A percentile compares a stretch with the other conserved stretches of the same genome.
phyloP scores from a whole-genome alignment of 2,113 vertebrate genomes.

The Cynoglossus semilaevis region DNA sequence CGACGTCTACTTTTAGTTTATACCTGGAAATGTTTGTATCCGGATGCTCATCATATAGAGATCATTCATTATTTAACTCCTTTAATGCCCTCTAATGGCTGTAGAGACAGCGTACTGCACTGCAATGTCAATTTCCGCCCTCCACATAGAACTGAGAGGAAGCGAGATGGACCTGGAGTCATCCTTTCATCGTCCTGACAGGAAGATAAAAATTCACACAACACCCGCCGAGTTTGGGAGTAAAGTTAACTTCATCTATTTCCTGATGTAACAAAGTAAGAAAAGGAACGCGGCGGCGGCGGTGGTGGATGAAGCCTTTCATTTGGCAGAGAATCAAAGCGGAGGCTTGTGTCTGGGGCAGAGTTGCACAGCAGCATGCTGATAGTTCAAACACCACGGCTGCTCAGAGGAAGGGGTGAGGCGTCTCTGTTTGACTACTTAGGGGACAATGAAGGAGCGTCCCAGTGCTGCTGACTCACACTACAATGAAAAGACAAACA shows the following conservation, averaged over 20 bases:
- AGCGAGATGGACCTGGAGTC: slow-evolving; percentile 22
- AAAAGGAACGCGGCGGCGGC: no score
- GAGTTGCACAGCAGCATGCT: slow-evolving; percentile 35
- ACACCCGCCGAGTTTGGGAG: slow-evolving; percentile 55
- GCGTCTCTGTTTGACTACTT: slow-evolving; percentile 43
- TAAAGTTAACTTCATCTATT: slow-evolving; percentile 54
- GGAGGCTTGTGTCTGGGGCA: slow-evolving; percentile 32
- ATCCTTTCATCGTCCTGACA: no score
- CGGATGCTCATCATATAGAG: slow-evolving; percentile 2
- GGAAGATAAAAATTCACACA: slow-evolving; percentile 53
- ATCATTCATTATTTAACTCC: slow-evolving; percentile 46
- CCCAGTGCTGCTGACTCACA: slow-evolving; percentile 16
- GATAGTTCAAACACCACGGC: slow-evolving; percentile 44
- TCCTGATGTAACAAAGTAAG: slow-evolving; percentile 67
- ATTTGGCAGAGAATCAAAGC: slow-evolving; percentile 63
- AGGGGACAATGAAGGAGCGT: slow-evolving; percentile 54
- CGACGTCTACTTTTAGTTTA: slow-evolving; percentile 24
- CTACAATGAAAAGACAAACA: slow-evolving; percentile 6
- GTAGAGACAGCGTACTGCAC: slow-evolving; percentile 1
- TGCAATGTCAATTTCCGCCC: slow-evolving; percentile 10
- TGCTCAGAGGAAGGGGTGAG: slow-evolving; percentile 62
- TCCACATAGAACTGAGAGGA: slow-evolving; percentile 14
- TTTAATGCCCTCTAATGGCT: slow-evolving; percentile 42
- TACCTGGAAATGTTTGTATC: slow-evolving; percentile 8
- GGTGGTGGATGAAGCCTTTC: slow-evolving; percentile 44